A percentile compares a stretch with the other conserved stretches of the same genome.
Evolutionary conservation across 1,140 invertebrate species (phyloP).

Genomic region (Conus betulinus): DNA sequence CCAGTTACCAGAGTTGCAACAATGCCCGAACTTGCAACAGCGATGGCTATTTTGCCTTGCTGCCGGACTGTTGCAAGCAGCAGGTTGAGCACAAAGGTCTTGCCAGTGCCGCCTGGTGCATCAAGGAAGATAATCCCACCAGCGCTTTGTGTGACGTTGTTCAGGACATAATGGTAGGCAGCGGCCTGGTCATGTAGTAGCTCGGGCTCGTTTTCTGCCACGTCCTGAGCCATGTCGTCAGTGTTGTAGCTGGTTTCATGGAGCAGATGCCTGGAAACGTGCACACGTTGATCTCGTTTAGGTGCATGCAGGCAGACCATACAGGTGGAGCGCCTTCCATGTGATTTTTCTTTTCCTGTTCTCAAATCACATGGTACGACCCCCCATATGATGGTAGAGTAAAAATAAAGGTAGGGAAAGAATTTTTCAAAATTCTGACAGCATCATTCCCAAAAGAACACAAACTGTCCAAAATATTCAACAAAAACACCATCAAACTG

Average conservation of each 20-base stretch:
- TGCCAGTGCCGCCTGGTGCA: not conserved
- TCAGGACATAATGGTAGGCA: not conserved
- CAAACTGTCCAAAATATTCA: no score
- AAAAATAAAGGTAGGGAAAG: no score
- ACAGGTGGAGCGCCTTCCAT: no score
- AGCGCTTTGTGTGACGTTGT: not conserved
- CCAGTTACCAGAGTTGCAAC: constrained; percentile 59
- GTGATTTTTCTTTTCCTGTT: no score
- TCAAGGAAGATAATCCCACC: constrained; percentile 6
- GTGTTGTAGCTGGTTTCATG: not conserved
- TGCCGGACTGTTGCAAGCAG: not conserved
- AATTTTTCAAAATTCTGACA: no score
- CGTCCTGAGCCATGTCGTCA: not conserved
- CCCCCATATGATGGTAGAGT: no score
- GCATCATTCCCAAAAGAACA: no score
- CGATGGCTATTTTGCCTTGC: not conserved
- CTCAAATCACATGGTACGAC: no score
- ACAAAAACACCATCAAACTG: no score
- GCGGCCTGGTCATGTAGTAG: not conserved
- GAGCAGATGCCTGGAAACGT: not conserved
- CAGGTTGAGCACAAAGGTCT: constrained; percentile 16
- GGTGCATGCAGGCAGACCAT: no score
- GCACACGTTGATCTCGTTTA: not conserved
- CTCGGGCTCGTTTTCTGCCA: not conserved
- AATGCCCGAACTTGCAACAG: constrained; percentile 60